phyloP scores from a whole-genome alignment of 2,888 invertebrate genomes.

The Tuberolachnus salignus region DNA sequence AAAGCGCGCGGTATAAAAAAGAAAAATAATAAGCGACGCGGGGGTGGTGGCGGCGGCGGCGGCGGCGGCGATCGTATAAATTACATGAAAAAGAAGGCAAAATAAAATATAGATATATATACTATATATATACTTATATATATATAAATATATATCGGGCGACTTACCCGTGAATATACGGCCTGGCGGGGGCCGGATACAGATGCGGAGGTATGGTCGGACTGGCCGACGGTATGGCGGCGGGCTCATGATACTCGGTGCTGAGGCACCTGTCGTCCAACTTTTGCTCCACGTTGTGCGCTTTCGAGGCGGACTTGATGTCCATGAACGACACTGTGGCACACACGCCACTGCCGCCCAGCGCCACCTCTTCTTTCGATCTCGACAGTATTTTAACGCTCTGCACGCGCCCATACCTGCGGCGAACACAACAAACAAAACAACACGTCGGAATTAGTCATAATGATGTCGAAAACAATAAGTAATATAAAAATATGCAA shows the following conservation, averaged over 20 bases:
- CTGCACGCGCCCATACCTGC: slow-evolving; percentile 96
- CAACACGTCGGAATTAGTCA: slow-evolving; percentile 8
- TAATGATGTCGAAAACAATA: neutral
- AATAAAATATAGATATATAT: neutral
- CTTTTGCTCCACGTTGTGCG: slow-evolving; percentile 87
- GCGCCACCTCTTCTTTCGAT: slow-evolving; percentile 64
- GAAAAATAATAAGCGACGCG: neutral
- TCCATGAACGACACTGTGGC: slow-evolving; percentile 95
- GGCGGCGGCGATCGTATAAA: too few species aligned
- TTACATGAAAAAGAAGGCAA: neutral
- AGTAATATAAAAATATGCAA: neutral
- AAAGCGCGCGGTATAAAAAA: neutral
- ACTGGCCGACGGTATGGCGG: slow-evolving; percentile 71
- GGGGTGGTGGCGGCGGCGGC: neutral
- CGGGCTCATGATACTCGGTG: slow-evolving; percentile 90
- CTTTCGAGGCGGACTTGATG: slow-evolving; percentile 94
- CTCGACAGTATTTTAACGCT: slow-evolving; percentile 84
- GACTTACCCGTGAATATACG: slow-evolving; percentile 51
- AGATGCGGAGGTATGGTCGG: slow-evolving; percentile 38
- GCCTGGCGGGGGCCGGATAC: slow-evolving; percentile 50
- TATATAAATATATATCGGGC: too few species aligned
- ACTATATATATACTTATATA: too few species aligned
- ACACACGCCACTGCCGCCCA: slow-evolving; percentile 73
- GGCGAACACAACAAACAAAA: slow-evolving; percentile 61
- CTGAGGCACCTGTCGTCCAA: slow-evolving; percentile 85